Evolutionary conservation across 2,113 vertebrate genomes (phyloP).

Genomic region (Apteryx owenii): DNA sequence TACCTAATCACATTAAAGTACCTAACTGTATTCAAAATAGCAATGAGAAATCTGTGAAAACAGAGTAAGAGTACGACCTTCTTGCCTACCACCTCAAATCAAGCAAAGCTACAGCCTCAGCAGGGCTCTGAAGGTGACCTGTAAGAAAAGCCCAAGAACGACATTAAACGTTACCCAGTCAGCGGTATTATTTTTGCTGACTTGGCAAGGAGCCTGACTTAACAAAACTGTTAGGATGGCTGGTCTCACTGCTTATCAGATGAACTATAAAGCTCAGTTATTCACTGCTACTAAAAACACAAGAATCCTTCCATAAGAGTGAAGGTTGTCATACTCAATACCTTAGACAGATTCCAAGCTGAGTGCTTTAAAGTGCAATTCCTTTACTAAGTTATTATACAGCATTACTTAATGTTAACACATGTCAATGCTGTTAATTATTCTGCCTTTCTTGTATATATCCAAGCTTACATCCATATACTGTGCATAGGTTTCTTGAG

Average conservation of each 20-base stretch:
- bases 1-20: too few relatives aligned
- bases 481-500: background rate
- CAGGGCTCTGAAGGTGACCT: background rate
- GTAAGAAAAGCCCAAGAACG: background rate
- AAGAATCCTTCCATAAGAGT: background rate
- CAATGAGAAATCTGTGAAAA: background rate
- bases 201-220: background rate
- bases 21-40: background rate
- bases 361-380: background rate
- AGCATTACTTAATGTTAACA: background rate
- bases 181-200: background rate
- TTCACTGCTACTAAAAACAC: background rate
- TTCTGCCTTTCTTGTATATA: background rate
- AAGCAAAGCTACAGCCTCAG: background rate
- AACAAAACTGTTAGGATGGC: background rate
- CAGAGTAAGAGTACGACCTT: background rate
- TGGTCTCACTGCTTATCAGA: background rate
- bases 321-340: background rate
- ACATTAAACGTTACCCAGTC: background rate
- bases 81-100: background rate
- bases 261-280: background rate
- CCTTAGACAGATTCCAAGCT: background rate
- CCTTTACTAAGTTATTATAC: background rate
- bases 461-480: background rate
- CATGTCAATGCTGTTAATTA: background rate